Percentiles rank a stretch among this genome's conserved stretches.
Evolutionary conservation across 30 jellyfish, hydroid and myxozoan species (phyloP).

Genomic region (Chrysaora quinquecirrha): DNA sequence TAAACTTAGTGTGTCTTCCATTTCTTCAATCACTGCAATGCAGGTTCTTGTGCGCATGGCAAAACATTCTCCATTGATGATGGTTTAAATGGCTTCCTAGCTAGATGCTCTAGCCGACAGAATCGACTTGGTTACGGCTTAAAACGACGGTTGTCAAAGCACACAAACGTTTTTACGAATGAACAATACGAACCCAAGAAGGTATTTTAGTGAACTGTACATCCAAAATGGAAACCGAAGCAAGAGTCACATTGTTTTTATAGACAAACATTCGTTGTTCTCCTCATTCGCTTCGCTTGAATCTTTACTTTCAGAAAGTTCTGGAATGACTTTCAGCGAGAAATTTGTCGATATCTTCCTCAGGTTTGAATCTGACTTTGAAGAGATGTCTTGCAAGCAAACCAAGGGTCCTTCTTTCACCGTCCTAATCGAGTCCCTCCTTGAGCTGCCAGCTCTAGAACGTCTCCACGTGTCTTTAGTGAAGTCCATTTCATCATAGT

Average conservation of each 20-base stretch:
- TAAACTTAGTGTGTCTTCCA: too few species aligned
- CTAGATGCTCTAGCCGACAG: too few species aligned
- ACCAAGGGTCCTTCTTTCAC: slow-evolving; percentile 29
- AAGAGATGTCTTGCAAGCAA: not conserved
- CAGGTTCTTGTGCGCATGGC: too few species aligned
- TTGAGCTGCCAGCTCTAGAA: slow-evolving; percentile 53
- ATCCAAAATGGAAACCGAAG: too few species aligned
- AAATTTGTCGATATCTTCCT: slow-evolving; percentile 44
- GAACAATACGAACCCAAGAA: too few species aligned
- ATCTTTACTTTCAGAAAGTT: slow-evolving; percentile 66
- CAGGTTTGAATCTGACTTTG: slow-evolving; percentile 33
- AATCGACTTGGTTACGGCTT: too few species aligned
- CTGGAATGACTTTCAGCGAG: slow-evolving; percentile 57
- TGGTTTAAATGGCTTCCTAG: too few species aligned
- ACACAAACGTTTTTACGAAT: too few species aligned
- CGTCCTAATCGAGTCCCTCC: slow-evolving; percentile 47
- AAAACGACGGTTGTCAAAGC: too few species aligned
- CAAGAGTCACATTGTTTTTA: not conserved
- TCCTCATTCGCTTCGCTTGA: slow-evolving; percentile 6
- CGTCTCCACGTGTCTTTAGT: slow-evolving; percentile 44
- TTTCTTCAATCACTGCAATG: too few species aligned
- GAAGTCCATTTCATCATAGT: slow-evolving; percentile 57
- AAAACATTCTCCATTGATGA: too few species aligned
- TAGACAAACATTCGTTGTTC: not conserved
- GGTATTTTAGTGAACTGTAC: too few species aligned